Evolutionary conservation across 2,888 invertebrate genomes (phyloP).

Genomic region (Tineola bisselliella): DNA sequence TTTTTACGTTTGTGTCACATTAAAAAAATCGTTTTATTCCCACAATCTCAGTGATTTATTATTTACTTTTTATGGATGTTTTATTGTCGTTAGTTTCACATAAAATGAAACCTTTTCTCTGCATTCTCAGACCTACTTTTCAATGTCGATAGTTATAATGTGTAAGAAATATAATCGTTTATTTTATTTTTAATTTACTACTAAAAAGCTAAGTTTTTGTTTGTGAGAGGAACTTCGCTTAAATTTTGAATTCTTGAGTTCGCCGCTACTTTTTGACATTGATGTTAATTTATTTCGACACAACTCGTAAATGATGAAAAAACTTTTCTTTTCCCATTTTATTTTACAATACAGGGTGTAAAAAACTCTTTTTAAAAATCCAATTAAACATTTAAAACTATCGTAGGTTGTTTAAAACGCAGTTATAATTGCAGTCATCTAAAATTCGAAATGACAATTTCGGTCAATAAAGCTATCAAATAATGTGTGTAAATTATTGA

Average conservation of each 20-base stretch:
- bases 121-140: neutral
- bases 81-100: neutral
- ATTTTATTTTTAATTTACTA: neutral
- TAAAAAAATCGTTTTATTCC: too few species aligned
- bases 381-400: too few species aligned
- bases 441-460: too few species aligned
- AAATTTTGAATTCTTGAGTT: constrained; percentile 15
- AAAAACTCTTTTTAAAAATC: too few species aligned
- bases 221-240: neutral
- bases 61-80: neutral
- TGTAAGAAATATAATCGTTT: neutral
- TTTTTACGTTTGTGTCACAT: too few species aligned
- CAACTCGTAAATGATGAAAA: neutral
- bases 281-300: constrained; percentile 24
- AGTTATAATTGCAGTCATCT: too few species aligned
- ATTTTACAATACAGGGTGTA: neutral
- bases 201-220: neutral
- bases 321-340: neutral
- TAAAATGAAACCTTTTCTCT: neutral
- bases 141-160: neutral
- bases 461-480: neutral
- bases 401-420: too few species aligned
- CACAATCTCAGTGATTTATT: neutral
- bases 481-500: neutral
- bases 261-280: constrained; percentile 21